Conservation (phyloP, 1,140 invertebrate genomes). For the Chelonus insularis region DNA sequence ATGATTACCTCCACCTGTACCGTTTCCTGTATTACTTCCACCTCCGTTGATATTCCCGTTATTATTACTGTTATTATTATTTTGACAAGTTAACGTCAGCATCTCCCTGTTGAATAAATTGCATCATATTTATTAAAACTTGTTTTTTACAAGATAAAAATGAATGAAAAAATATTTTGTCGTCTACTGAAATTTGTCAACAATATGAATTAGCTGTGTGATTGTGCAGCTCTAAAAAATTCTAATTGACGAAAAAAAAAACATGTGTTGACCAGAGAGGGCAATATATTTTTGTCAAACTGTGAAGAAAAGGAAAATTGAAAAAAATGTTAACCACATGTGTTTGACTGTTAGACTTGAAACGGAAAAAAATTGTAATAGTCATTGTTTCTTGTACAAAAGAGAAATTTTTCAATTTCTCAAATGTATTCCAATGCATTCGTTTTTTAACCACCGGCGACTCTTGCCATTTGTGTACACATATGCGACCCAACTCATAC, state of each 20-base stretch:
- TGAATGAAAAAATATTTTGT: constrained; percentile 5
- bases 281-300: constrained; percentile 5
- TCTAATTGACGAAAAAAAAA: no score
- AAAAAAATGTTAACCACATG: constrained; percentile 10
- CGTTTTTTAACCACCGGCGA: no score
- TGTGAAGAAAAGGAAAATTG: constrained; percentile 12
- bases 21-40: constrained; percentile 24
- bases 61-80: no score
- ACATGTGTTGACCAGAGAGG: no score
- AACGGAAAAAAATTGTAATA: background rate
- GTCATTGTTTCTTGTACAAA: background rate
- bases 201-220: no score
- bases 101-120: constrained; percentile 43
- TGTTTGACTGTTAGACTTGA: no score
- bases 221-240: no score
- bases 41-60: constrained; percentile 32
- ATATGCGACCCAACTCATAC: background rate
- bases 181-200: no score
- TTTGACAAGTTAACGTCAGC: constrained; percentile 45
- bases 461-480: no score
- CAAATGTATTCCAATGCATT: background rate
- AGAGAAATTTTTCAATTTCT: no score
- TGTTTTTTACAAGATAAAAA: background rate
- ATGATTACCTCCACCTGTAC: constrained; percentile 35
- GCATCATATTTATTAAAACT: background rate